Evolutionary conservation across 2,113 vertebrate genomes (phyloP), one percentile per base, ranked within the genome.

Genomic region (Aegotheles bennettii): DNA sequence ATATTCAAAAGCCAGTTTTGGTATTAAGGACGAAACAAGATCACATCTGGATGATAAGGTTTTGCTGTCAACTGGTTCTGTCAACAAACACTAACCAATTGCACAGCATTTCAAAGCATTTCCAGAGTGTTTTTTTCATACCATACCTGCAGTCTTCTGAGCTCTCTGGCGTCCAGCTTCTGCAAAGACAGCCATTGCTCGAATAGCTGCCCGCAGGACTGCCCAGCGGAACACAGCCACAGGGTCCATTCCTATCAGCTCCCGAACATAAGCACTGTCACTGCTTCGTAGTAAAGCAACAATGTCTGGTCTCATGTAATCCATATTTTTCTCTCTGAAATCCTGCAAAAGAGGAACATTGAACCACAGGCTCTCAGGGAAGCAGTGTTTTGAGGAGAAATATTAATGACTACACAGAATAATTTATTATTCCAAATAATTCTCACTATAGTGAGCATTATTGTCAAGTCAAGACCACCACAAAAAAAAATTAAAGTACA

Each of bases 211-310:
- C 0, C 99, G 98, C 51, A 99, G 98, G 84, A 99, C 99, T 0
- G 99, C 99, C 99, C 99, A 99, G 38, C 99, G 99, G 97, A 99
- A 99, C 97, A 99, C 99, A 7, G 99, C 99, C 38, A 99, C 99
- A 0, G 99, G 99, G 64, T 99, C 99, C 99, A 99, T 99, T 23
- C 99, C 99, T 0, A 99, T 99, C 75, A 99, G 98, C 97, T 99
- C 98, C 10, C 99, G 99, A 75, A 99, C 98, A 0, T 98, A 99
- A 0, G 99, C 98, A 8, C 99, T 98, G 94, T 99, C 99, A 1
- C 99, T 99, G 97, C 99, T 98, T 21, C 99, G 97, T n/a, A 99
- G 97, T 35, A 99, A 98, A 0, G 99, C 99, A 70, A 99, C 99
- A 1, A 99, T 99, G 83, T 99, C 99, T 0, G 99, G 99, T 11